Evolutionary conservation across 2,113 vertebrate species (phyloP), one percentile per base, ranked within the genome.

Genomic region (Eurypyga helias): DNA sequence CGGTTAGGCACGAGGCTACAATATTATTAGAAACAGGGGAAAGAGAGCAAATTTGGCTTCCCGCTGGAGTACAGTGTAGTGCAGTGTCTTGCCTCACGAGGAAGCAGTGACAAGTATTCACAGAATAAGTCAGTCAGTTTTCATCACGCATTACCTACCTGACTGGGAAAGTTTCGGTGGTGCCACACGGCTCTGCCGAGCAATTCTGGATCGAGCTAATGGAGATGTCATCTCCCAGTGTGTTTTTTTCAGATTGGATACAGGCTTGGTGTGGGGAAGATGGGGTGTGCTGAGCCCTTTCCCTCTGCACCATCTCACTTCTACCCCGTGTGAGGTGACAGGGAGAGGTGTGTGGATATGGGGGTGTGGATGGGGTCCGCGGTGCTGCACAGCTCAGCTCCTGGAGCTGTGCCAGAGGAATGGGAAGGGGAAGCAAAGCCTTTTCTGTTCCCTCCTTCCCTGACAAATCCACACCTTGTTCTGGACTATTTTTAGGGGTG

Each of bases 401-500:
- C 49, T 45, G 52, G 84, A 72, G 52, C 83, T 64, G 24, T 75
- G 72, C 38, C 57, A 72, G 77, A 49, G 73, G 71, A 85, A 91
- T 3, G 29, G 69, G 52, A 91, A 92, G 0, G 60, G 69, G 83
- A 96, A 95, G 43, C n/a, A 51, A 81, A 94, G 83, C 21, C 24
- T 89, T 84, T 91, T 92, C 69, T 94, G 18, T 49, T 85, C 75
- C 62, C 36, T 89, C n/a, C 62, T 89, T 85, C 62, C 52, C 70
- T 95, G 70, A 77, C 93, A 91, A 93, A 95, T 93, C 96, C 87
- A 45, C 75, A 97, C 96, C 96, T 97, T 96, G 91, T 95, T 95
- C 96, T 94, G 70, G 81, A 84, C 96, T 97, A 96, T 97, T 96
- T 96, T 96, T 97, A 97, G 96, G 93, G 94, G 90, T 83, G 91